phyloP scores from a whole-genome alignment of 2,888 invertebrate species.

The Hypsopygia costalis region DNA sequence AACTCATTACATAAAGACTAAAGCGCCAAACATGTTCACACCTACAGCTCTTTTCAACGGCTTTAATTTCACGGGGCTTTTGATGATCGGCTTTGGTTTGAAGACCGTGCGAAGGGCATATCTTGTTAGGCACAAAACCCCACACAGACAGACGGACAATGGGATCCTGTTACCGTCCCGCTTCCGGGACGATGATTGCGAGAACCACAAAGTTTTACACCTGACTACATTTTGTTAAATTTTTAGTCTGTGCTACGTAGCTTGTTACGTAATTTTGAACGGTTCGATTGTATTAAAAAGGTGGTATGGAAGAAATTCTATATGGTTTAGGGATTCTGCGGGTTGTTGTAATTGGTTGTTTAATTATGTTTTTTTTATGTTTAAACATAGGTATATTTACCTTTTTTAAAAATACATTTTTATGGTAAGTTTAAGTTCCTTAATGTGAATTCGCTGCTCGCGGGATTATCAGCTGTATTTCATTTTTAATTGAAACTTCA shows the following conservation, averaged over 20 bases:
- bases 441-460: too few relatives aligned
- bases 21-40: slow-evolving; percentile 29
- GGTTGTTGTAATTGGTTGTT: too few relatives aligned
- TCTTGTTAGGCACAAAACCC: slow-evolving; percentile 64
- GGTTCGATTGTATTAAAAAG: slow-evolving; percentile 22
- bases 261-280: slow-evolving; percentile 41
- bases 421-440: too few relatives aligned
- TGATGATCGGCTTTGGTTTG: slow-evolving; percentile 51
- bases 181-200: slow-evolving; percentile 55
- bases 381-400: too few relatives aligned
- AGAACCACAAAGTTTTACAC: slow-evolving; percentile 55
- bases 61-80: slow-evolving; percentile 49
- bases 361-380: too few relatives aligned
- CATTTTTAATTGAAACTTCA: too few relatives aligned
- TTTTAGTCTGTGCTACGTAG: slow-evolving; percentile 46
- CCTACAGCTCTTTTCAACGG: slow-evolving; percentile 32
- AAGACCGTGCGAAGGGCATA: slow-evolving; percentile 39
- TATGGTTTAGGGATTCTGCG: too few relatives aligned
- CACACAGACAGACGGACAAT: slow-evolving; percentile 45
- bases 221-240: slow-evolving; percentile 46
- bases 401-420: too few relatives aligned
- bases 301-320: background rate
- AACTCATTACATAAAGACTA: too few relatives aligned
- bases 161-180: slow-evolving; percentile 56
- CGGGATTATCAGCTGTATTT: too few relatives aligned